These are phyloP conservation scores for Athalia cordata DNA, from an alignment of 2,888 invertebrate species.

Conservation along the genomic window DNA sequence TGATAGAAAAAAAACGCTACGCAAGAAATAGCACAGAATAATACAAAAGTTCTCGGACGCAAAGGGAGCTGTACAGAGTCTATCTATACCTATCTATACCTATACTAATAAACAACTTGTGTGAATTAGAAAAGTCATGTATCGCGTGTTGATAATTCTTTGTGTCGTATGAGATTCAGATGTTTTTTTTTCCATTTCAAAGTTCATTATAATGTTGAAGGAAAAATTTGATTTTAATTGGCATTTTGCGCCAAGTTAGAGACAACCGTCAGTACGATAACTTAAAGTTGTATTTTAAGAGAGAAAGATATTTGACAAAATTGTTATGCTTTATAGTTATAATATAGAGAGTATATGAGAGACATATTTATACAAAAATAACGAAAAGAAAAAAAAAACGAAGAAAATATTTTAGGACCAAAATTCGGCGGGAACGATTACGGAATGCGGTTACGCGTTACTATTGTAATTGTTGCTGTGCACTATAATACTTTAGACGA, in stretches of 20 bases:
- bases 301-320: slow-evolving; percentile 20
- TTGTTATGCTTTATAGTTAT: not conserved
- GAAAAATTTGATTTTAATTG: not conserved
- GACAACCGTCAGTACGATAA: not conserved
- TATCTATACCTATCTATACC: not conserved
- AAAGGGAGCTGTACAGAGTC: slow-evolving; percentile 34
- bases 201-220: not conserved
- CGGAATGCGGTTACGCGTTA: not conserved
- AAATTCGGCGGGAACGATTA: slow-evolving; percentile 33
- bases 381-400: not conserved
- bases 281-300: not conserved
- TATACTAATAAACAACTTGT: not conserved
- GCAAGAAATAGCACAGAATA: not conserved
- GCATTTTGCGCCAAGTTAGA: not conserved
- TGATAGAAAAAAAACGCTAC: not conserved
- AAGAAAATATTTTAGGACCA: not conserved
- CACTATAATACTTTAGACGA: slow-evolving; percentile 1
- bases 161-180: no score
- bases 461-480: not conserved
- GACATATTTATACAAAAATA: not conserved
- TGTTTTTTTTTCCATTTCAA: not conserved
- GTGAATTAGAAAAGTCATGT: no score
- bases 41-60: not conserved
- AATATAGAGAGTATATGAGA: not conserved
- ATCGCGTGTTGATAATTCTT: not conserved